Evolutionary conservation across 2,888 invertebrate species (phyloP).

Genomic region (Heliconius aoede): DNA sequence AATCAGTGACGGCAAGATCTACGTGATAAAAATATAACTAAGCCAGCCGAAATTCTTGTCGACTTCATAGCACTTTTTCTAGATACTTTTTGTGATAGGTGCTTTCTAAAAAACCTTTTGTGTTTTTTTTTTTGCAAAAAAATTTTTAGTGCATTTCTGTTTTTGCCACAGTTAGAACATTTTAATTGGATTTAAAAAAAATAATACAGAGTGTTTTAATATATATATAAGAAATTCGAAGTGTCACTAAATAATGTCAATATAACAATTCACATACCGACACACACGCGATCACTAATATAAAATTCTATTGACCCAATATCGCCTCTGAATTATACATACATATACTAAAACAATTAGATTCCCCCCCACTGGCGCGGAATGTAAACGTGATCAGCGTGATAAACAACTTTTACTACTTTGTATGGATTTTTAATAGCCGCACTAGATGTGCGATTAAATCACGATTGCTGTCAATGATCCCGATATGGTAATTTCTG

Average conservation of each 20-base stretch:
- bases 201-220: neutral
- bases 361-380: conserved; percentile 57
- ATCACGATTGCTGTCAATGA: conserved; percentile 47
- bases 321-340: conserved; percentile 63
- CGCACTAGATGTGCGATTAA: conserved; percentile 52
- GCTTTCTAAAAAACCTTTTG: conserved; percentile 20
- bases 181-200: conserved; percentile 14
- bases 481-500: conserved; percentile 33
- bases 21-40: conserved; percentile 28
- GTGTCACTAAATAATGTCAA: conserved; percentile 38
- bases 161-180: neutral
- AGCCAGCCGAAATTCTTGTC: neutral
- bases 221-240: neutral
- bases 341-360: conserved; percentile 58
- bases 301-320: conserved; percentile 63
- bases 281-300: conserved; percentile 51
- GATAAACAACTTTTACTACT: conserved; percentile 55
- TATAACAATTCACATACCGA: conserved; percentile 54
- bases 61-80: conserved; percentile 9
- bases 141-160: conserved; percentile 4
- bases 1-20: conserved; percentile 33
- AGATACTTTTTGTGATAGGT: conserved; percentile 1
- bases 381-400: conserved; percentile 60
- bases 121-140: neutral
- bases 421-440: conserved; percentile 59